These are phyloP conservation scores for Cataglyphis livida DNA, from an alignment of 2,888 invertebrate species.

Conservation along the genomic window DNA sequence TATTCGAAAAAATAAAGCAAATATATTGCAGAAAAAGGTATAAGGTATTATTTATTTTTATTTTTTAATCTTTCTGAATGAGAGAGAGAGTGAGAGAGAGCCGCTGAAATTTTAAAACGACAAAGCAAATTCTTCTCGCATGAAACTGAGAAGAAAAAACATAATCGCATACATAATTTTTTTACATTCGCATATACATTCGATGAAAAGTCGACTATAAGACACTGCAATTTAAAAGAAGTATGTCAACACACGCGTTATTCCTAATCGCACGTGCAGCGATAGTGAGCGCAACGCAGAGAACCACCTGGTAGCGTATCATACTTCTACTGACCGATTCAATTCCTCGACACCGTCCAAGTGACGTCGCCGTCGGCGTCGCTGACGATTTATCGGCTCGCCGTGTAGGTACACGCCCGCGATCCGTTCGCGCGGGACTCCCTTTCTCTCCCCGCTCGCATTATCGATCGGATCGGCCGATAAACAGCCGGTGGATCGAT, in stretches of 20 bases:
- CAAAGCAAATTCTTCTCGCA: neutral
- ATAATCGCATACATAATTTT: neutral
- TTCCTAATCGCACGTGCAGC: neutral
- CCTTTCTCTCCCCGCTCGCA: neutral
- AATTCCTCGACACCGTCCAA: slow-evolving; percentile 41
- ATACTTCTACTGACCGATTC: slow-evolving; percentile 25
- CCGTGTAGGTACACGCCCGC: slow-evolving; percentile 33
- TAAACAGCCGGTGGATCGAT: slow-evolving; percentile 49
- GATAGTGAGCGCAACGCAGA: neutral
- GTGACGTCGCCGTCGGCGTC: slow-evolving; percentile 45
- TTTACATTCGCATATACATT: neutral
- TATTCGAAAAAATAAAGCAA: neutral
- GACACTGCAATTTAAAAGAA: neutral
- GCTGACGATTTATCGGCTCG: slow-evolving; percentile 43
- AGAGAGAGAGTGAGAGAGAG: too few species aligned
- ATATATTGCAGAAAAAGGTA: neutral
- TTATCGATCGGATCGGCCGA: slow-evolving; percentile 40
- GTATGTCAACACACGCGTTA: neutral
- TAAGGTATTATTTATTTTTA: neutral
- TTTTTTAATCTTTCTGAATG: neutral
- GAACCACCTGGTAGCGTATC: slow-evolving; percentile 13
- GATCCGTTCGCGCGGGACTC: slow-evolving; percentile 52
- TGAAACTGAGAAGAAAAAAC: neutral
- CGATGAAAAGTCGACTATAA: neutral
- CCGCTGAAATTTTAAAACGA: neutral